Base-by-base conservation (phyloP, 2,113 vertebrate genomes). In the Phalacrocorax pelagicus region DNA sequence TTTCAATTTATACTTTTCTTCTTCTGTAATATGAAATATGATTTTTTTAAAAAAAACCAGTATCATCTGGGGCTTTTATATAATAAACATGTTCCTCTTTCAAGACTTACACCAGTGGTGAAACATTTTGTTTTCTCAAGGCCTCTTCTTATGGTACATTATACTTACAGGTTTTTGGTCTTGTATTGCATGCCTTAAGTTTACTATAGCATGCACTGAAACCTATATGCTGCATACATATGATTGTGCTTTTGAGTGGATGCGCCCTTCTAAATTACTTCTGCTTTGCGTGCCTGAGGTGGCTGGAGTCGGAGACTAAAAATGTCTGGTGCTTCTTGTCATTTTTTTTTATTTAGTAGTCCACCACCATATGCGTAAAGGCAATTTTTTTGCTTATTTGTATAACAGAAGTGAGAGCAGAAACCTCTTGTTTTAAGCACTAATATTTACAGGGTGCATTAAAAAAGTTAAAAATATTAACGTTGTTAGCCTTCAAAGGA, bases 191-290 rank as follows among this genome's bases (percentile, higher is more conserved):
- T 24, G 9, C 49, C 21, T 77, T 46, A 15, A 46, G 15, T 74
- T 78, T 66, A 19, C 32, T n/a, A 1, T 16, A 42, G 18, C 15
- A 3, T 20, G 26, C 23, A 6, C 22, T 59, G 52, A 38, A 78
- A 46, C 34, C 24, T 81, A 1, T 10, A 0, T 34, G 42, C 65
- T 67, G 47, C 29, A 3, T 29, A 9, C 3, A 0, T 7, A 4
- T 12, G 42, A 38, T 15, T 1, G 1, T 36, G 52, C 38, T 52
- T 72, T 42, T 42, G 15, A 63, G 30, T 63, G 55, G 26, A 15
- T n/a, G n/a, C 15, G 16, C 7, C 17, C 79, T 78, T 26, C 27
- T 61, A 6, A 23, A 13, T 10, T 15, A n/a, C 11, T 65, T 27
- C 32, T 73, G 10, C 49, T 69, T 44, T 66, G 15, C 23, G n/a